phyloP scores from a whole-genome alignment of 2,113 vertebrate species.

The Calyptommatus sinebrachiatus region DNA sequence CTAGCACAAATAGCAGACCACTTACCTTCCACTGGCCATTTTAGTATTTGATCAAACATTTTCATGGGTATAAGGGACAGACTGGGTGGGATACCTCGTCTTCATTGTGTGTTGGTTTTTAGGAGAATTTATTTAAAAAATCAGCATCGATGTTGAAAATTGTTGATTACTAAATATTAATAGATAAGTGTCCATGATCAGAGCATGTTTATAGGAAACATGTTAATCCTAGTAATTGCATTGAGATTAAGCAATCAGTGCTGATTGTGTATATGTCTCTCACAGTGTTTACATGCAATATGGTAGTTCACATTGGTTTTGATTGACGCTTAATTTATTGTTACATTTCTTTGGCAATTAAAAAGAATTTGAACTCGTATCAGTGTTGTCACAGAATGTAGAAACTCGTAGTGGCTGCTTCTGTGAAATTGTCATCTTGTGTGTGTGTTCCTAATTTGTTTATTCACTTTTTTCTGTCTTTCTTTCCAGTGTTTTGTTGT shows the following conservation, averaged over 20 bases:
- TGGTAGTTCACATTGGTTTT: neutral
- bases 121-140: neutral
- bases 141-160: neutral
- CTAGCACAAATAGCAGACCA: no score
- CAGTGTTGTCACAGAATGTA: neutral
- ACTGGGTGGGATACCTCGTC: neutral
- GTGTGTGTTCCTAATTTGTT: neutral
- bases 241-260: neutral
- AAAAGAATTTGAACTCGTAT: neutral
- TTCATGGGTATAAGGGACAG: no score
- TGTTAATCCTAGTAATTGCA: neutral
- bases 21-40: no score
- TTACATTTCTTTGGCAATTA: neutral
- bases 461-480: neutral
- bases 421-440: neutral
- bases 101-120: neutral
- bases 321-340: neutral
- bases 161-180: neutral
- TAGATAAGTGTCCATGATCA: neutral
- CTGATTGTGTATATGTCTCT: neutral
- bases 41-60: no score
- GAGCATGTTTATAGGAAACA: neutral
- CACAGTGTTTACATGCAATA: neutral
- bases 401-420: neutral
- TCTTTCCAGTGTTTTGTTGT: neutral